phyloP scores from a whole-genome alignment of 2,888 invertebrate genomes.

The Chrysotoxum bicinctum region DNA sequence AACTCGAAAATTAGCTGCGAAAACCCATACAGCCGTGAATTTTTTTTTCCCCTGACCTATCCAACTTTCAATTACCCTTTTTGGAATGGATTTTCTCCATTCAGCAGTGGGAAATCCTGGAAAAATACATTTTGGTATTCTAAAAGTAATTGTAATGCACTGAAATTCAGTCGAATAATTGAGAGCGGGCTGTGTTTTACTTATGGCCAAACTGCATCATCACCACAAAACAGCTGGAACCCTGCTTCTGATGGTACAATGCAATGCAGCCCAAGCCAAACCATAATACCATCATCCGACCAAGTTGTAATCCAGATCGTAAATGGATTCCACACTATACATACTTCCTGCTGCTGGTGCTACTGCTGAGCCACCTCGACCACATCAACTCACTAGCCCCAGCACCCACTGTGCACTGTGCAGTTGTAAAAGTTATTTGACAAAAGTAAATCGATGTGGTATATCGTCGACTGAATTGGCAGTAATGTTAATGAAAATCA shows the following conservation, averaged over 20 bases:
- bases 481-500: conserved; percentile 18
- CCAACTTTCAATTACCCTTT: conserved; percentile 39
- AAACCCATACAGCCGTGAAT: conserved; percentile 14
- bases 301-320: conserved; percentile 57
- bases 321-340: conserved; percentile 43
- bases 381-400: not conserved
- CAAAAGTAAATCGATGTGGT: conserved; percentile 64
- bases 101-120: conserved; percentile 10
- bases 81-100: conserved; percentile 18
- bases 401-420: not conserved
- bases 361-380: not conserved
- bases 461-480: conserved; percentile 64
- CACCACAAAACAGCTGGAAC: conserved; percentile 25
- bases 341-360: not conserved
- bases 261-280: conserved; percentile 13
- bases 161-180: conserved; percentile 55
- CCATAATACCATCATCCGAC: conserved; percentile 28
- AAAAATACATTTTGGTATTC: conserved; percentile 50
- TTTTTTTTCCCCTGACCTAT: conserved; percentile 12
- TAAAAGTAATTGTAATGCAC: conserved; percentile 55
- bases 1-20: conserved; percentile 33
- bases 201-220: conserved; percentile 58
- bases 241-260: not conserved
- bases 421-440: conserved; percentile 53
- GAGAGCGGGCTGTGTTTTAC: conserved; percentile 40